These are phyloP conservation scores for Opisthocomus hoazin DNA, from an alignment of 2,113 vertebrate species.

Conservation along the genomic window DNA sequence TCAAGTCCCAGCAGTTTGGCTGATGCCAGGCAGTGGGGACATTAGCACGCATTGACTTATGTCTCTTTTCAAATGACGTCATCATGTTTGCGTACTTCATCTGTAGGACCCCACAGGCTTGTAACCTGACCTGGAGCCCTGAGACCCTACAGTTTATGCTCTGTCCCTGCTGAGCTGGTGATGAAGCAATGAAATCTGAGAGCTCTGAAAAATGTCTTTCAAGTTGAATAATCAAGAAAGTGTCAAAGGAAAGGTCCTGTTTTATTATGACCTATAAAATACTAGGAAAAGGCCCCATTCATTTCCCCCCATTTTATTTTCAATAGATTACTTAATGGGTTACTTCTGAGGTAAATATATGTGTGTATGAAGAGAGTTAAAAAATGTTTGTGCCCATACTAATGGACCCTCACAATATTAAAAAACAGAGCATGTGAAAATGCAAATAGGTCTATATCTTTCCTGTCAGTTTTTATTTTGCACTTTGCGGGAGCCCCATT, in stretches of 20 bases:
- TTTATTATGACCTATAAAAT: slow-evolving; percentile 36
- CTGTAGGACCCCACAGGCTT: background rate
- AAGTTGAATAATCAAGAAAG: slow-evolving; percentile 15
- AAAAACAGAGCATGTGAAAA: background rate
- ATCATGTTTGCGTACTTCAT: background rate
- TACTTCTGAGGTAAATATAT: background rate
- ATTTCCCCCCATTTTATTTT: background rate
- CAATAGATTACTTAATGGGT: background rate
- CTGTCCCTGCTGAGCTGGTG: background rate
- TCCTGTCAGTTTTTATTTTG: background rate
- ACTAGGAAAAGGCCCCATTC: background rate
- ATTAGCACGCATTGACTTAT: background rate
- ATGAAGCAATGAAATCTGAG: slow-evolving; percentile 5
- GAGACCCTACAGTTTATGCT: background rate
- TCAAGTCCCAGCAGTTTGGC: background rate
- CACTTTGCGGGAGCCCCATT: background rate
- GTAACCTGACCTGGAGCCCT: background rate
- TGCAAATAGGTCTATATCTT: background rate
- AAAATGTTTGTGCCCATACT: background rate
- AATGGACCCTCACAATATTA: background rate
- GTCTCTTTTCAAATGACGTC: background rate
- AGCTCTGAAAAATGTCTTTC: background rate
- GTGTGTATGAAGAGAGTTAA: background rate
- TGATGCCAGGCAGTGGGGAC: background rate
- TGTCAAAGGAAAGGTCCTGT: background rate